Base-by-base conservation (phyloP, 1,140 invertebrate species). In the Dreissena polymorpha region DNA sequence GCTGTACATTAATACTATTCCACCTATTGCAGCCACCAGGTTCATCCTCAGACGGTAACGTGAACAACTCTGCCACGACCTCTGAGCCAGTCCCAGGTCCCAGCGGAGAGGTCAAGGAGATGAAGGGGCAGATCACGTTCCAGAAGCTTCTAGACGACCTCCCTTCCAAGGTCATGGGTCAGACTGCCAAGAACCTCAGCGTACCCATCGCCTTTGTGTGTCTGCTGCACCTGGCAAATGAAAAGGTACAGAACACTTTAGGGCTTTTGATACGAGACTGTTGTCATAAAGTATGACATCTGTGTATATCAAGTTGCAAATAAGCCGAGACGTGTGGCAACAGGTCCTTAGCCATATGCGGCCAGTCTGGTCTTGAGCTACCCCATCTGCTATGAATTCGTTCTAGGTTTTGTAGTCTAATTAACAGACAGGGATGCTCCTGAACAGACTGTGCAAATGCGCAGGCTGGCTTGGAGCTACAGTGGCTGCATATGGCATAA, bases 191-290 rank as follows among this genome's bases (percentile, higher is more conserved):
- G 82, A 95, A 96, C 83, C 92, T 97, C 65, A 96, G 95, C 89
- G 94, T 95, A 69, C 95, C 96, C 0, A 93, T 97, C 50, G 95
- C 95, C 0, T 95, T 97, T 93, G 94, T 96, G 21, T 96, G 96
- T 8, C 91, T 97, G 10, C 92, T 97, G 1, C 96, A 97, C 94
- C 92, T 97, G 75, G 95, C 96, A 14, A 97, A 97, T 92, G 96
- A 97, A 91, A 95, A 96, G 90, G 92, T 92, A n/a, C n/a, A n/a
- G n/a, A n/a, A n/a, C n/a, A n/a, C n/a, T n/a, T n/a, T n/a, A n/a
- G n/a, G n/a, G n/a, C n/a, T n/a, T n/a, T n/a, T n/a, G n/a, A n/a
- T n/a, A n/a, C n/a, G n/a, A n/a, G 2, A 39, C 3, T 39, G 39
- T 39, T 39, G 39, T 39, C 39, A 39, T 39, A 39, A 39, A 39